These are phyloP conservation scores for Brachionus plicatilis DNA, from an alignment of 1,140 invertebrate species.

Conservation along the genomic window DNA sequence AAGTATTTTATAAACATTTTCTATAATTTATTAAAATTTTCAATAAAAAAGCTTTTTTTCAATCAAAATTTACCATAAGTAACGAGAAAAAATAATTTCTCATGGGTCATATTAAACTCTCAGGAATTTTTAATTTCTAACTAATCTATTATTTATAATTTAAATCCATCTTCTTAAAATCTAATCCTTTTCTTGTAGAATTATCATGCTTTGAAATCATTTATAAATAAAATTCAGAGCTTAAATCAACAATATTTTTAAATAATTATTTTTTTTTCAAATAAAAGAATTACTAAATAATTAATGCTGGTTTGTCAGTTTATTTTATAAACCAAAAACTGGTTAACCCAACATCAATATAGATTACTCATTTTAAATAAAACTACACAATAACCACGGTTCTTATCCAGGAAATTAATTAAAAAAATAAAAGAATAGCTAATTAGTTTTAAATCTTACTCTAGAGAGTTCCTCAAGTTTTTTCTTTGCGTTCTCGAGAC, in stretches of 20 bases:
- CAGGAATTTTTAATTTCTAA: not conserved
- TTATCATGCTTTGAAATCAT: too few species aligned
- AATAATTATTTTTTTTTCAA: too few species aligned
- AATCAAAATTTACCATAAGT: too few species aligned
- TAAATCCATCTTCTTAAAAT: not conserved
- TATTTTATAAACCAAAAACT: too few species aligned
- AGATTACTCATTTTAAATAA: not conserved
- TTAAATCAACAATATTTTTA: too few species aligned
- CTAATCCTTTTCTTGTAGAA: too few species aligned
- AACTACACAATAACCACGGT: not conserved
- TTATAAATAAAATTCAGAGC: too few species aligned
- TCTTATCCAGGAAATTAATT: not conserved
- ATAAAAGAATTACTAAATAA: too few species aligned
- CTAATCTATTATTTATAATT: not conserved
- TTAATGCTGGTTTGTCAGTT: too few species aligned
- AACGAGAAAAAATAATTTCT: not conserved
- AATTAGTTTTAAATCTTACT: conserved; percentile 47
- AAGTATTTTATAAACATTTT: not conserved
- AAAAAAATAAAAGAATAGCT: not conserved
- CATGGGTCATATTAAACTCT: not conserved
- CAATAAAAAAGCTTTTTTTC: not conserved
- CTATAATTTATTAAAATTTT: not conserved
- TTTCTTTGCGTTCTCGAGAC: conserved; percentile 76
- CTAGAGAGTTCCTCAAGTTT: conserved; percentile 81
- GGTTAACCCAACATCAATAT: too few species aligned